Evolutionary conservation across 2,888 invertebrate genomes (phyloP), one percentile per base, ranked within the genome.

Genomic region (Panzeria rudis): DNA sequence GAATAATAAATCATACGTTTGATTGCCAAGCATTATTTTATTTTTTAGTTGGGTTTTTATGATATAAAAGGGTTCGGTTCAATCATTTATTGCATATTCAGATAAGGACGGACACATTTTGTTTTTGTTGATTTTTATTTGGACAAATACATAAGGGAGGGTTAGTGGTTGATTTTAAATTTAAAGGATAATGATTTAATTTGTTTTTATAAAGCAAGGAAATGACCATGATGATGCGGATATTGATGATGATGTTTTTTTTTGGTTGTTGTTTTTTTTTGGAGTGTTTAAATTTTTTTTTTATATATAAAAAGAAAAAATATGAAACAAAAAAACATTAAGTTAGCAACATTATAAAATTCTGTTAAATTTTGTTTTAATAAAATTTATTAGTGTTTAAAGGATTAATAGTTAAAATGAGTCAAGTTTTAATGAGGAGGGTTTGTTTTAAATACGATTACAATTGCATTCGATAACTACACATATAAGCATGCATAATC

Each of bases 291-390:
- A n/a, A n/a, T n/a, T n/a, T 69, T 29, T 44, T 54, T 73, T 81
- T 76, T 90, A 88, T 89, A 89, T 89, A 90, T 89, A 90, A 89
- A 92, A 89, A 88, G 89, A 91, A 91, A 90, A 90, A 91, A 91
- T 88, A 89, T 89, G 89, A 90, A 89, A 89, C 88, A 88, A 87
- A 29, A 87, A 92, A 91, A 92, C 90, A 92, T 91, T 91, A 89
- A 91, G 91, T 92, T 92, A 92, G 91, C 92, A 91, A 91, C 89
- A 89, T 80, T 86, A 80, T 83, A 78, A 84, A 73, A 73, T 50
- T 80, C 72, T 62, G 56, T 52, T 71, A 23, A 56, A 38, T n/a
- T 66, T 44, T 61, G 32, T 71, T 64, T 64, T 17, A 20, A 61
- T 17, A 56, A 50, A 41, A 20, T 64, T 47, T 44, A 47, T 23